Conservation (phyloP, 2,888 invertebrate species). For the Mimachlamys varia region DNA sequence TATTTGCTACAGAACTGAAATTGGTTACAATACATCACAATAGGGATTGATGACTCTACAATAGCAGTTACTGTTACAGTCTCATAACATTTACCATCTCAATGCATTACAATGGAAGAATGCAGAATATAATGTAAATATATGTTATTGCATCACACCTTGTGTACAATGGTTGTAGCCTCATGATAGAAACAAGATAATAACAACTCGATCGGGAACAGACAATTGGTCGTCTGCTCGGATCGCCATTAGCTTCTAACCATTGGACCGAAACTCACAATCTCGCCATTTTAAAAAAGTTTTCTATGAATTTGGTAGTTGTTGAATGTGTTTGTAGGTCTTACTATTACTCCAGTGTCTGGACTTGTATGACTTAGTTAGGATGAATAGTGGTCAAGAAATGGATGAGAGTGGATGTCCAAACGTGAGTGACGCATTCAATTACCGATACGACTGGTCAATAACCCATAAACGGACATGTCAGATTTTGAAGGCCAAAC, state of each 20-base stretch:
- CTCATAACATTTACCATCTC: too few species aligned
- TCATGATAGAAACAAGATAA: too few species aligned
- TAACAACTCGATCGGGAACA: too few species aligned
- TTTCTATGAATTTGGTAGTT: neutral
- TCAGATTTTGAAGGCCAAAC: conserved; percentile 33
- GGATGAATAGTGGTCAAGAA: neutral
- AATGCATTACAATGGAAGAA: too few species aligned
- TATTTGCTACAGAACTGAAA: too few species aligned
- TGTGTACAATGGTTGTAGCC: too few species aligned
- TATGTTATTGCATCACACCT: too few species aligned
- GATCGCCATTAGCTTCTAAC: neutral
- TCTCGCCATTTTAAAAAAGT: neutral
- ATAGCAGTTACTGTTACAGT: too few species aligned
- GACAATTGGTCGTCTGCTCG: neutral
- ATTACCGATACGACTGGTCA: conserved; percentile 9
- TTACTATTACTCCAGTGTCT: neutral
- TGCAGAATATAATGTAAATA: too few species aligned
- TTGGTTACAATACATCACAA: too few species aligned
- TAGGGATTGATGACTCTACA: too few species aligned
- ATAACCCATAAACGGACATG: conserved; percentile 8
- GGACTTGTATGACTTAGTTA: neutral
- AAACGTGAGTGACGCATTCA: neutral
- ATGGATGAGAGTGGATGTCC: neutral
- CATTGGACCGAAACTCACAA: neutral
- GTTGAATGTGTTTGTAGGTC: neutral